Conservation (phyloP, 2,797 vertebrate genomes). For the Oryzias sinensis region DNA sequence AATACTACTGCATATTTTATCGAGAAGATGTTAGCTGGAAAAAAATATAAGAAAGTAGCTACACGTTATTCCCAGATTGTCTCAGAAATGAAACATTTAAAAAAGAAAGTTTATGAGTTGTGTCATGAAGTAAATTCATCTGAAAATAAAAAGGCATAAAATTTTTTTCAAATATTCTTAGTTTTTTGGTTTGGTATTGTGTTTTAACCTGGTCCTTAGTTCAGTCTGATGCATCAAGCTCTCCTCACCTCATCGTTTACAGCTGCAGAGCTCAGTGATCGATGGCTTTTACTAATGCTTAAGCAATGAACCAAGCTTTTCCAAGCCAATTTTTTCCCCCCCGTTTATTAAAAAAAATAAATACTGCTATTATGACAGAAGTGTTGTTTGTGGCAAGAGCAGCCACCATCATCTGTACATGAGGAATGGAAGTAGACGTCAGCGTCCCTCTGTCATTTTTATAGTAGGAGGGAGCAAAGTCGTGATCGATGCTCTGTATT, state of each 20-base stretch:
- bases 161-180: too few species aligned
- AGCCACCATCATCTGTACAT: slow-evolving; percentile 10
- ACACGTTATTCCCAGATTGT: too few species aligned
- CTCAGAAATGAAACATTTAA: too few species aligned
- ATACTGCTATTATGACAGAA: slow-evolving; percentile 25
- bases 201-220: slow-evolving; percentile 4
- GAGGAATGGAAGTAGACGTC: slow-evolving; percentile 24
- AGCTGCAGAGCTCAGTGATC: slow-evolving; percentile 12
- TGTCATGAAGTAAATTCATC: too few species aligned
- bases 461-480: slow-evolving; percentile 25
- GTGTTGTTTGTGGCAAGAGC: slow-evolving; percentile 14
- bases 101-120: too few species aligned
- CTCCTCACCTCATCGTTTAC: slow-evolving; percentile 21
- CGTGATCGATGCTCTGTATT: slow-evolving; percentile 33
- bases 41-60: too few species aligned
- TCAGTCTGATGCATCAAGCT: slow-evolving; percentile 14
- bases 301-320: slow-evolving; percentile 35
- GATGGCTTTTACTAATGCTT: slow-evolving; percentile 19
- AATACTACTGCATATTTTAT: too few species aligned
- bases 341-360: slow-evolving; percentile 41
- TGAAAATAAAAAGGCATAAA: too few species aligned
- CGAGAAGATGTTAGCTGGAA: too few species aligned
- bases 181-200: not conserved
- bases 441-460: slow-evolving; percentile 12
- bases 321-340: slow-evolving; percentile 27